Conservation (phyloP, 2,113 vertebrate genomes). For the Strix aluco region DNA sequence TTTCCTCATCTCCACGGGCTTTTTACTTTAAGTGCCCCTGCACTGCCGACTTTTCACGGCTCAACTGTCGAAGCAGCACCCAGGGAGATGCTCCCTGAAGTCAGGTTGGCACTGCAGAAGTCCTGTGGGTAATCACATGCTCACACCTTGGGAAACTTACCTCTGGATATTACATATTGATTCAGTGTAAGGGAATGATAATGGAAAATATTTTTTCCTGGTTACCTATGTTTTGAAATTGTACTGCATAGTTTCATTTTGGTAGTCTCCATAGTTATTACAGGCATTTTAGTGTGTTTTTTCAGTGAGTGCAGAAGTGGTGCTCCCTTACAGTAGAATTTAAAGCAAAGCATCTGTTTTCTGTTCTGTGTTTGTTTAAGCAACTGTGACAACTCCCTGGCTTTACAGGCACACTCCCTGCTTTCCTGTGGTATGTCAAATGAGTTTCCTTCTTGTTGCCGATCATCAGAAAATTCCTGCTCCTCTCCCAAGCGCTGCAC, state of each 20-base stretch:
- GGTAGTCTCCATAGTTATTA: not conserved
- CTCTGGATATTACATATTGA: not conserved
- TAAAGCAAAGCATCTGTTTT: not conserved
- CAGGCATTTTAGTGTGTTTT: not conserved
- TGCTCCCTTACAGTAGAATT: not conserved
- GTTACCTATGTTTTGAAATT: not conserved
- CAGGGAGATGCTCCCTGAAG: not conserved
- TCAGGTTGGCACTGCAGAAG: not conserved
- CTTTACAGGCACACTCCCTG: not conserved
- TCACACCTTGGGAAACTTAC: not conserved
- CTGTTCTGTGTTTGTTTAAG: not conserved
- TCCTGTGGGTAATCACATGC: not conserved
- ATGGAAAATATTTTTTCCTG: not conserved
- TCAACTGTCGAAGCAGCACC: accelerated
- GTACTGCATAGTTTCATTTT: not conserved
- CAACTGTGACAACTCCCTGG: not conserved
- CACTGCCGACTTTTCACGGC: not conserved
- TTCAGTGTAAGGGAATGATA: not conserved
- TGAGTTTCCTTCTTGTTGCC: not conserved
- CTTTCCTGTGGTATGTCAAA: not conserved
- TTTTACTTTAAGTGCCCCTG: not conserved
- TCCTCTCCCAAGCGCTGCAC: not conserved
- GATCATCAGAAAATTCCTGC: not conserved
- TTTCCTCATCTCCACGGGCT: accelerated
- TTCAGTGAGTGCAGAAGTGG: not conserved